phyloP scores from a whole-genome alignment of 2,888 invertebrate genomes.

The Papilio gigon region DNA sequence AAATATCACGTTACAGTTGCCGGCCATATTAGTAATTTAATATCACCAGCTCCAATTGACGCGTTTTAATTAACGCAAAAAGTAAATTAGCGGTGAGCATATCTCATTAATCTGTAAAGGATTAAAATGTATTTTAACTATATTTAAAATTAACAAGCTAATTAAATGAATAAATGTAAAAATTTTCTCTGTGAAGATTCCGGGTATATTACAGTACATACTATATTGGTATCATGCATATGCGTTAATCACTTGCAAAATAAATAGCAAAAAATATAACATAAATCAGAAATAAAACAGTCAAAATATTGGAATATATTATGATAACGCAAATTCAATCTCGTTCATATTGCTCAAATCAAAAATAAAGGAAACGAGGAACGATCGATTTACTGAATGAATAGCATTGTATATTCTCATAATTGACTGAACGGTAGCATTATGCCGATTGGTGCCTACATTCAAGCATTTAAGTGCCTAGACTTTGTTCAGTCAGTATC shows the following conservation, averaged over 20 bases:
- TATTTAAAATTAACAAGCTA: neutral
- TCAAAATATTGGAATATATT: too few relatives aligned
- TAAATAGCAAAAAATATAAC: too few relatives aligned
- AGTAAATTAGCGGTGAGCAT: constrained; percentile 1
- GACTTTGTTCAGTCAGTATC: constrained; percentile 33
- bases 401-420: neutral
- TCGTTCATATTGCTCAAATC: neutral
- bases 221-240: too few relatives aligned
- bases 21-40: neutral
- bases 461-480: constrained; percentile 26
- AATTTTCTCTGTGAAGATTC: too few relatives aligned
- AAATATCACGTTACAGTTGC: neutral
- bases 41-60: neutral
- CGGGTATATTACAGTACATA: too few relatives aligned
- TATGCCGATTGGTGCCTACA: constrained; percentile 32
- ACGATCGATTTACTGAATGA: neutral
- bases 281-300: too few relatives aligned
- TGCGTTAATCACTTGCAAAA: too few relatives aligned
- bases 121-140: neutral
- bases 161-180: neutral
- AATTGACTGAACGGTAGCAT: constrained; percentile 20
- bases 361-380: neutral
- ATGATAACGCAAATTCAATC: neutral
- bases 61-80: constrained; percentile 18
- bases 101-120: neutral